Evolutionary conservation across 2,888 invertebrate genomes (phyloP), one percentile per base, ranked within the genome.

Genomic region (Zhengitettix transpicula): DNA sequence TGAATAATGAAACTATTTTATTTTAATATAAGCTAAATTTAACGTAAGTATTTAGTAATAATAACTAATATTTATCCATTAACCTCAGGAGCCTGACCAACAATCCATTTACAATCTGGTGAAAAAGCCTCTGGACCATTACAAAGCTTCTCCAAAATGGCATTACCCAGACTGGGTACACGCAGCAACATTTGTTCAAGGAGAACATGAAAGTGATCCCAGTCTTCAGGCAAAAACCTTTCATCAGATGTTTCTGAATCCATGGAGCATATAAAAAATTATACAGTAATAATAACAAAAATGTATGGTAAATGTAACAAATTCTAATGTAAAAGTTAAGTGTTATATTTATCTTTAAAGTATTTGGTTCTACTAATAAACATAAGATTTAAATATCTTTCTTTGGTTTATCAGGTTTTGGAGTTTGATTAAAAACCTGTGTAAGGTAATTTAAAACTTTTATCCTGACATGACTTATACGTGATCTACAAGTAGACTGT

Each of bases 91-190:
- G 90, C 83, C 77, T 95, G 91, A 0, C 98, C 98, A 1, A 98
- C 80, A 58, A 97, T 89, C 89, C 94, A 93, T 70, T 89, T 90
- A 72, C 94, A 93, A 71, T 99, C 98, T 0, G 98, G 96, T 8
- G 96, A 94, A 75, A 97, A 98, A 1, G 91, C 90, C 74, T 97
- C 97, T 0, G 95, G 85, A 0, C 91, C 89, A 69, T 94, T 94
- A 67, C 86, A 85, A 14, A 98, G 77, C 64, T 84, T 83, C 66
- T 92, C 87, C 15, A 95, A 78, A 10, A 82, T 77, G 0, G 89
- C 87, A 55, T 82, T 78, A 41, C 81, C 82, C 57, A 98, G 78
- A 55, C 77, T 74, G 0, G 98, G 97, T 61, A 94, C 84, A 40
- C 97, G 81, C 65, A 84, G 81, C 52, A 97, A 75, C 66, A 96